A percentile compares a stretch with the other conserved stretches of the same genome.
Conservation (phyloP, 2,113 vertebrate species). For the Stigmatopora nigra region DNA sequence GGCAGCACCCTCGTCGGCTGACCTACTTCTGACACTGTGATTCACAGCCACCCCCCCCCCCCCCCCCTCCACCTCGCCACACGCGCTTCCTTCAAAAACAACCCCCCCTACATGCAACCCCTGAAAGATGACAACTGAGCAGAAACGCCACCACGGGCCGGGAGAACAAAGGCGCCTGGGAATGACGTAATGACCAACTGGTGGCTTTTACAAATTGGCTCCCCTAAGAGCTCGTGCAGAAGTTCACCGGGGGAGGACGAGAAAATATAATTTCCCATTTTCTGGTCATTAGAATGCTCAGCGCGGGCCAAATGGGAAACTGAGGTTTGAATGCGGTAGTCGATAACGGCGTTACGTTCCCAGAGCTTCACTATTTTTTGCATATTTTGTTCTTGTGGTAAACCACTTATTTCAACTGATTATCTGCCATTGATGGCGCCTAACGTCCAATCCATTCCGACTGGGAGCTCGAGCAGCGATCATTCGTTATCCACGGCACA, state of each 20-base stretch:
- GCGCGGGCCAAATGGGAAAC: neutral
- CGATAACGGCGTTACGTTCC: neutral
- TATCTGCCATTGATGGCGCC: no score
- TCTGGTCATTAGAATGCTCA: constrained; percentile 9
- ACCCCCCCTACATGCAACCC: constrained; percentile 24
- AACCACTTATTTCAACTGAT: no score
- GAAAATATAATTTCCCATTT: constrained; percentile 10
- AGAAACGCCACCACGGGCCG: constrained; percentile 14
- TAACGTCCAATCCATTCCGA: no score
- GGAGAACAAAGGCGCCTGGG: constrained; percentile 27
- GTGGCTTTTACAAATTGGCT: constrained; percentile 32
- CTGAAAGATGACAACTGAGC: constrained; percentile 14
- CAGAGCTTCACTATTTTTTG: neutral
- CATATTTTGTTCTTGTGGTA: neutral
- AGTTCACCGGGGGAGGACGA: constrained; percentile 12
- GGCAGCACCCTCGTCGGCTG: constrained; percentile 56
- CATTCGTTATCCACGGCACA: no score
- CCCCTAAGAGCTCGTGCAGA: constrained; percentile 26
- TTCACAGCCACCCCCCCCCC: constrained; percentile 57
- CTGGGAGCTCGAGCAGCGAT: no score
- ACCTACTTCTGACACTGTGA: constrained; percentile 64
- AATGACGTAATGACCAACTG: constrained; percentile 46
- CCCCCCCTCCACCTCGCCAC: constrained; percentile 13
- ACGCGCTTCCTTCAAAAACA: constrained; percentile 33
- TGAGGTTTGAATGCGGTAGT: neutral